Evolutionary conservation across 2,113 vertebrate genomes (phyloP).

Genomic region (Felis chaus): DNA sequence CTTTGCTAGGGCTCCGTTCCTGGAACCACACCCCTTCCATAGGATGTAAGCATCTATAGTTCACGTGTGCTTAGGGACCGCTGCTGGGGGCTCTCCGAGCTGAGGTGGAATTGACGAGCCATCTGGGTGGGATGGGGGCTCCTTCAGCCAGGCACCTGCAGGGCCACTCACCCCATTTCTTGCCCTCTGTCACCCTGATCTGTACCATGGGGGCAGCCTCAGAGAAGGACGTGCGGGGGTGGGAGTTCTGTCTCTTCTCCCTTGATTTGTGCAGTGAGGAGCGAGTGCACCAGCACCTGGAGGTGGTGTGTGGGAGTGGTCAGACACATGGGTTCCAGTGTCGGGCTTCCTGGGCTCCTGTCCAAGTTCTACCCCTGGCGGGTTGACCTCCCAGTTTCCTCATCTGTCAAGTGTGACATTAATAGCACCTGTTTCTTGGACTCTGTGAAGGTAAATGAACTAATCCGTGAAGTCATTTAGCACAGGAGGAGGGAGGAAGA

Average conservation of each 20-base stretch:
- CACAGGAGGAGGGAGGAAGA: not conserved
- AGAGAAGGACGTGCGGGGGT: not conserved
- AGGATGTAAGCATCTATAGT: accelerated
- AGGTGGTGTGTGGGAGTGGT: not conserved
- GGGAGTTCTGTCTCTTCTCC: not conserved
- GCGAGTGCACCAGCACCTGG: not conserved
- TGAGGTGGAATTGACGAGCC: not conserved
- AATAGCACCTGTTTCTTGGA: not conserved
- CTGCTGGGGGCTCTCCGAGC: not conserved
- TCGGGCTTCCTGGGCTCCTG: not conserved
- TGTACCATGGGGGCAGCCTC: not conserved
- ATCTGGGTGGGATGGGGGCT: not conserved
- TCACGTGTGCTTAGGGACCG: not conserved
- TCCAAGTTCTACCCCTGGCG: not conserved
- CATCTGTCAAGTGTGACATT: not conserved
- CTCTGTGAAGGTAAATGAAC: not conserved
- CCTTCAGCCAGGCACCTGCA: not conserved
- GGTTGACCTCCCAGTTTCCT: not conserved
- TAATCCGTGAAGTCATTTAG: not conserved
- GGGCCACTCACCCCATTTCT: not conserved
- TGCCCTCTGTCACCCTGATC: not conserved
- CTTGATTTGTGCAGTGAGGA: not conserved
- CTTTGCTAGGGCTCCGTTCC: not conserved
- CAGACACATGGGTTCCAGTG: not conserved
- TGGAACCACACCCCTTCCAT: not conserved